Evolutionary conservation across 1,140 invertebrate genomes (phyloP).

Genomic region (Samia ricini): DNA sequence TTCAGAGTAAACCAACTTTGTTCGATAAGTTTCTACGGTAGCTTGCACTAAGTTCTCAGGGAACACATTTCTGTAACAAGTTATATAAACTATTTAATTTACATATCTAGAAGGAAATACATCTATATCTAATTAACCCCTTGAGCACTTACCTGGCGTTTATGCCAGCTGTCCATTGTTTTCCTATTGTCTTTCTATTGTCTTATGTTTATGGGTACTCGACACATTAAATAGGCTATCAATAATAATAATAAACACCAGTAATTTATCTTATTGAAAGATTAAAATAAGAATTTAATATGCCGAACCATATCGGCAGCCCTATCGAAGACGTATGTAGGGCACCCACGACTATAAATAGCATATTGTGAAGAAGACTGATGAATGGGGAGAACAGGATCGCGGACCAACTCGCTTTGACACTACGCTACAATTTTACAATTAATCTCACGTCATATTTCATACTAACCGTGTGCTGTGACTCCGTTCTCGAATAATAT

Average conservation of each 20-base stretch:
- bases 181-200: too few species aligned
- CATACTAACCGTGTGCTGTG: too few species aligned
- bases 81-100: constrained; percentile 1
- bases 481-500: too few species aligned
- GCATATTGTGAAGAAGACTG: constrained; percentile 11
- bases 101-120: not conserved
- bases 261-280: too few species aligned
- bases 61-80: constrained; percentile 90
- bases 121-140: too few species aligned
- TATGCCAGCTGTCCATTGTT: too few species aligned
- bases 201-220: too few species aligned
- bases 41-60: constrained; percentile 94
- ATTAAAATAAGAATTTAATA: too few species aligned
- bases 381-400: constrained; percentile 38
- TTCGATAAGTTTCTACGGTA: constrained; percentile 81
- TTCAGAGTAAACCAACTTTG: constrained; percentile 45
- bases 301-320: not conserved
- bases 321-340: constrained; percentile 8
- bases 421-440: constrained; percentile 34
- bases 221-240: too few species aligned
- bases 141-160: too few species aligned
- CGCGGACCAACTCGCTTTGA: constrained; percentile 36
- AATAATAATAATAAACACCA: too few species aligned
- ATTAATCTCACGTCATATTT: constrained; percentile 18
- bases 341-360: constrained; percentile 17